Conservation (phyloP, 2,113 vertebrate genomes). For the Cebidichthys violaceus region DNA sequence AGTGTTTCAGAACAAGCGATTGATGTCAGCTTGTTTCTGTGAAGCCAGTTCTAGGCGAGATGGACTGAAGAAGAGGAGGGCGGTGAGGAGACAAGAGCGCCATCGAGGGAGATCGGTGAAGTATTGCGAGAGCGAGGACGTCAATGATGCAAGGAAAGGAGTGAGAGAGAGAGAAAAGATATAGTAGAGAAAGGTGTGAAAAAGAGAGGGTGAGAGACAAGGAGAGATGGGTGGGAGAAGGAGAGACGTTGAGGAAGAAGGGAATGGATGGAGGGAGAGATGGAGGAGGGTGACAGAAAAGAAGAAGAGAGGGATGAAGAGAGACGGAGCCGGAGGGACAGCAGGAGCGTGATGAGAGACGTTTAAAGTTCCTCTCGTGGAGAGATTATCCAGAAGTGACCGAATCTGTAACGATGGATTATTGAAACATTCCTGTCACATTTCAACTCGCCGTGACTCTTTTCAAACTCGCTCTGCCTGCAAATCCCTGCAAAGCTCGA, state of each 20-base stretch:
- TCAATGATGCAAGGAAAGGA: not conserved
- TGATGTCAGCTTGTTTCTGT: not conserved
- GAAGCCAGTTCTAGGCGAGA: not conserved
- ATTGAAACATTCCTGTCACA: slow-evolving; percentile 8
- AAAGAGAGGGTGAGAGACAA: not conserved
- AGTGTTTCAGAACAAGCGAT: not conserved
- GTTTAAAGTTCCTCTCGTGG: not conserved
- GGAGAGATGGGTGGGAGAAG: too few relatives aligned
- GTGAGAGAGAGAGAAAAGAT: too few relatives aligned
- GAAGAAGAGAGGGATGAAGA: not conserved
- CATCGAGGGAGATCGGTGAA: not conserved
- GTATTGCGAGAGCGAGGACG: not conserved
- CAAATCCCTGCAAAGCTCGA: slow-evolving; percentile 3
- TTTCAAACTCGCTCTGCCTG: not conserved
- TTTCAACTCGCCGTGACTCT: not conserved
- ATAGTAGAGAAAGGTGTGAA: not conserved
- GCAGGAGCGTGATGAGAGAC: not conserved
- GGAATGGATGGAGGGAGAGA: not conserved
- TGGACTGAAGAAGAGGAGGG: not conserved
- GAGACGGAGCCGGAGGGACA: not conserved
- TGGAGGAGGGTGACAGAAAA: not conserved
- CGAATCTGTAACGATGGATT: not conserved
- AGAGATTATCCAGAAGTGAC: not conserved
- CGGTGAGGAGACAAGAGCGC: not conserved
- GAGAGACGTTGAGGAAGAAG: not conserved